Evolutionary conservation across 2,113 vertebrate genomes (phyloP).

Genomic region (Epinephelus cyanopodus): DNA sequence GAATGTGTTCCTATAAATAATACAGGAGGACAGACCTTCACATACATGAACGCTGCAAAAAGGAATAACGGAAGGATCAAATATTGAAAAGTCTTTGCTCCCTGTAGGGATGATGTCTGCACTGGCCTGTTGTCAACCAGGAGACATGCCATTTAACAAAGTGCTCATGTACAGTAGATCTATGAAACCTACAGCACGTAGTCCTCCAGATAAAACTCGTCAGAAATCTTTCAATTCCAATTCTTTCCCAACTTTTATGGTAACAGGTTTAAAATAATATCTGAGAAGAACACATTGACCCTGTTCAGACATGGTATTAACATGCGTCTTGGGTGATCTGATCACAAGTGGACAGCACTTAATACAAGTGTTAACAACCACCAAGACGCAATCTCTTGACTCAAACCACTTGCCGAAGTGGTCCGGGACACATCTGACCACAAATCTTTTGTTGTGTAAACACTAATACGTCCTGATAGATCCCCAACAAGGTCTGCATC

Average conservation of each 20-base stretch:
- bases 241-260: neutral
- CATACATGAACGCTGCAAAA: slow-evolving; percentile 66
- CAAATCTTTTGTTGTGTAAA: no score
- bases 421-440: no score
- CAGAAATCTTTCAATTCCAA: neutral
- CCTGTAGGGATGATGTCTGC: slow-evolving; percentile 17
- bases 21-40: slow-evolving; percentile 67
- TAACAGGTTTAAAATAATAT: neutral
- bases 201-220: neutral
- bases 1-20: slow-evolving; percentile 73
- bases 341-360: no score
- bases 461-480: no score
- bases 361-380: no score
- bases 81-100: slow-evolving; percentile 67
- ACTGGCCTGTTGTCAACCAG: neutral
- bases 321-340: neutral
- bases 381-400: no score
- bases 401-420: no score
- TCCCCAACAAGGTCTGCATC: no score
- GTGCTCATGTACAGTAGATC: slow-evolving; percentile 8
- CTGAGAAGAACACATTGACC: neutral
- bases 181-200: neutral
- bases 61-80: slow-evolving; percentile 69
- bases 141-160: slow-evolving; percentile 41
- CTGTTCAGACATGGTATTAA: no score